Percentiles rank a stretch among this genome's conserved stretches.
phyloP scores from a whole-genome alignment of 2,113 vertebrate species.

The Gobiocypris rarus region DNA sequence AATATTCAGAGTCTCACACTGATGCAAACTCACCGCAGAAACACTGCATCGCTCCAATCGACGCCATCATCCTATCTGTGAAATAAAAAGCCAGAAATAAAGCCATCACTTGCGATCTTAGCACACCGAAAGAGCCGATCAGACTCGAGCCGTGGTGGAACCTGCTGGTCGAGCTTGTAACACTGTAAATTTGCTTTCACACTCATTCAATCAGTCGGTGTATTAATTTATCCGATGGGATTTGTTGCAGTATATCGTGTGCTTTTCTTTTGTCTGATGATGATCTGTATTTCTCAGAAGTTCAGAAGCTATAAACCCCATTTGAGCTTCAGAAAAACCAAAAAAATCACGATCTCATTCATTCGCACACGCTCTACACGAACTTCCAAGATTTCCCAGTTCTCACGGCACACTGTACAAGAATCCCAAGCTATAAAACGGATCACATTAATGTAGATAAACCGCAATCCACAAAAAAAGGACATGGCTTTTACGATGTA shows the following conservation, averaged over 20 bases:
- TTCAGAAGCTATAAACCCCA: constrained; percentile 17
- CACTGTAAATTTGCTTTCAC: constrained; percentile 63
- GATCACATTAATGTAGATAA: constrained; percentile 74
- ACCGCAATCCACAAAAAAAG: constrained; percentile 69
- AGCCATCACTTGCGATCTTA: constrained; percentile 98
- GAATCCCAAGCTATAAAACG: constrained; percentile 65
- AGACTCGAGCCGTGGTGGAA: constrained; percentile 58
- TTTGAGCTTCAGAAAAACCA: background rate
- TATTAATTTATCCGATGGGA: constrained; percentile 55
- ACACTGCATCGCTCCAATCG: constrained; percentile 91
- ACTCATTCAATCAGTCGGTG: constrained; percentile 53
- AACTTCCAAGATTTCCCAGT: constrained; percentile 50
- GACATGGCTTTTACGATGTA: constrained; percentile 75
- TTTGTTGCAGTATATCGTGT: constrained; percentile 49
- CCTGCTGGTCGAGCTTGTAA: constrained; percentile 41
- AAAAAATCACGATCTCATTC: background rate
- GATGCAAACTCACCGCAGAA: constrained; percentile 95
- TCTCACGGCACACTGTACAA: constrained; percentile 67
- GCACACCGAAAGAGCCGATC: constrained; percentile 82
- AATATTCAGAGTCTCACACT: constrained; percentile 93
- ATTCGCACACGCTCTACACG: background rate
- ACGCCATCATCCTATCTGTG: constrained; percentile 71
- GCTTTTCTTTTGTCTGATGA: constrained; percentile 36
- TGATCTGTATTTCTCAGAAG: constrained; percentile 54
- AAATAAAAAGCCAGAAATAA: constrained; percentile 80